These are phyloP conservation scores for Sternotherus odoratus DNA, from an alignment of 2,797 vertebrate species.

Conservation along the genomic window DNA sequence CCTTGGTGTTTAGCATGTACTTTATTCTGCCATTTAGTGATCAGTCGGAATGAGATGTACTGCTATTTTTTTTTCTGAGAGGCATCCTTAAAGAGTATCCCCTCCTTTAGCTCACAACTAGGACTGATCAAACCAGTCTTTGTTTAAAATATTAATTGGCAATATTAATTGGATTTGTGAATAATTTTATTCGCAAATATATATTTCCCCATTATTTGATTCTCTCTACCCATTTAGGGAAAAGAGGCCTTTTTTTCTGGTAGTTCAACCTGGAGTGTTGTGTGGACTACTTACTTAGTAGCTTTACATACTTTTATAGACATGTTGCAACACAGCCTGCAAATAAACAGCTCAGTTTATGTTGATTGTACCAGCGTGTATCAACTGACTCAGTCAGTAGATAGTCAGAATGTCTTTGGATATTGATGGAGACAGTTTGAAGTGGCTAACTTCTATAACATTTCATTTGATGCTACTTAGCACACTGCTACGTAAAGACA, in stretches of 20 bases:
- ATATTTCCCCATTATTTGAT: background rate
- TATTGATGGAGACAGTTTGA: conserved; percentile 29
- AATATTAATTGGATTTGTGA: background rate
- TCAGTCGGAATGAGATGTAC: background rate
- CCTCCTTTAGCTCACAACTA: background rate
- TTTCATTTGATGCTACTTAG: conserved; percentile 65
- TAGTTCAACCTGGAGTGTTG: background rate
- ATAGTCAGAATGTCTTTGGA: conserved; percentile 51
- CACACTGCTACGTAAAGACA: background rate
- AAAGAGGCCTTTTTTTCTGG: background rate
- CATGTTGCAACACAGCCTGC: background rate
- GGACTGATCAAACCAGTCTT: background rate
- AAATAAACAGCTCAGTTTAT: conserved; percentile 32
- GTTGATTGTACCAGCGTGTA: background rate
- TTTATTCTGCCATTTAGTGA: background rate
- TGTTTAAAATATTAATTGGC: background rate
- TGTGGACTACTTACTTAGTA: background rate
- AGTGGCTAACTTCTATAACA: conserved; percentile 44
- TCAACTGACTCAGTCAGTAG: conserved; percentile 21
- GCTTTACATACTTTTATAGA: conserved; percentile 4
- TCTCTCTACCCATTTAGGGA: background rate
- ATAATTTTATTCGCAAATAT: background rate
- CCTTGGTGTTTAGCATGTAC: background rate
- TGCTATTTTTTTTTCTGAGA: background rate
- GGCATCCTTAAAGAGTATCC: background rate